Conservation (phyloP, 2,113 vertebrate genomes). For the Cyanistes caeruleus region DNA sequence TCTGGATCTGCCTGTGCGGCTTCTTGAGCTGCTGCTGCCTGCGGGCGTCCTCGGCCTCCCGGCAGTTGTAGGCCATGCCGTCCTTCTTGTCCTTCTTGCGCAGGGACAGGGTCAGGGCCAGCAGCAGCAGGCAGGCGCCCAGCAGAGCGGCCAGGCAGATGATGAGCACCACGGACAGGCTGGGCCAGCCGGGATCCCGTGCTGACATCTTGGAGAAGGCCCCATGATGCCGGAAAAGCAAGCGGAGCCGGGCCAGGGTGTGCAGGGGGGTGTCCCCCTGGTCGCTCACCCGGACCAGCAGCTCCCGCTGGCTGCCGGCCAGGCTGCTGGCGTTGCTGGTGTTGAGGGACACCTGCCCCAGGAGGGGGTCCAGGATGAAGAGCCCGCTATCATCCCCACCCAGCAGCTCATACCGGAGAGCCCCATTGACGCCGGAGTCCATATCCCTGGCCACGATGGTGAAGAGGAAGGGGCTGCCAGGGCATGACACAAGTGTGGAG, state of each 20-base stretch:
- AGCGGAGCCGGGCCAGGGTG: conserved; percentile 72
- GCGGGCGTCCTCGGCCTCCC: conserved; percentile 88
- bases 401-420: conserved; percentile 78
- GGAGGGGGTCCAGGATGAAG: conserved; percentile 79
- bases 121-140: conserved; percentile 78
- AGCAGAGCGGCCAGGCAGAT: conserved; percentile 82
- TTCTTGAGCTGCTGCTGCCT: conserved; percentile 89
- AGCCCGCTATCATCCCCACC: conserved; percentile 67
- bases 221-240: conserved; percentile 83
- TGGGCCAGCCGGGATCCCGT: conserved; percentile 71
- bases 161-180: conserved; percentile 75
- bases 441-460: conserved; percentile 82
- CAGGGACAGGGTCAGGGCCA: conserved; percentile 81
- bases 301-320: conserved; percentile 77
- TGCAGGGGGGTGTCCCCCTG: conserved; percentile 76
- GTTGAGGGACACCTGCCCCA: conserved; percentile 87
- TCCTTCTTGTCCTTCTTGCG: conserved; percentile 86
- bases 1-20: conserved; percentile 90
- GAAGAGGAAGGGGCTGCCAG: conserved; percentile 22
- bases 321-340: conserved; percentile 86
- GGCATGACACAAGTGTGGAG: fast-evolving
- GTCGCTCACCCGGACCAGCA: conserved; percentile 82
- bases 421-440: conserved; percentile 84
- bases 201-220: conserved; percentile 84
- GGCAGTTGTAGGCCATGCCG: conserved; percentile 90